Evolutionary conservation across 2,888 invertebrate genomes (phyloP), one percentile per base, ranked within the genome.

Genomic region (Ditylenchus weischeri): DNA sequence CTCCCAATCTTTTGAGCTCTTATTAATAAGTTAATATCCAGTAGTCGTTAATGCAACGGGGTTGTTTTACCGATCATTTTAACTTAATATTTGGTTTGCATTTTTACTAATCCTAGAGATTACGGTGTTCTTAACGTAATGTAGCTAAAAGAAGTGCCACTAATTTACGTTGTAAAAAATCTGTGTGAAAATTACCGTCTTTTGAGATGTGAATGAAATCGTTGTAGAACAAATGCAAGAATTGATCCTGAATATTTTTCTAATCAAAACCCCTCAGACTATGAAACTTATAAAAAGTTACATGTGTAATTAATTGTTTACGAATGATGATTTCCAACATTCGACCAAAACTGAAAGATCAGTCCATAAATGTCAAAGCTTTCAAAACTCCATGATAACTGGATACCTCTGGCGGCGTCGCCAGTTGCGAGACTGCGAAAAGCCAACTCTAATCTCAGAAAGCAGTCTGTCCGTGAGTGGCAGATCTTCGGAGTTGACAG

Each of bases 391-490:
- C 38, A 4, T 35, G 13, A 54, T 54, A 23, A 15, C 7, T 23
- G 2, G 23, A 23, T 50, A 69, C 60, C 66, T 68, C 50, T 73
- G 73, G 10, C 73, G 66, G 21, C 69, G 49, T 21, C 73, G 62
- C 73, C 73, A 73, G 43, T 43, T 61, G 43, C 60, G 48, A 4
- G 73, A 62, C 7, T 65, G 66, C 60, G 64, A 66, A 67, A 73
- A 73, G 1, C 73, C 72, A 19, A 47, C 48, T 1, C 66, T 57
- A 29, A 73, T 43, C 29, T 73, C 73, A 23, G 49, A 29, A 11
- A 76, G 47, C 18, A 73, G 64, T 21, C 57, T 57, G 36, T 66
- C 66, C 13, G 69, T 73, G 23, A 73, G 57, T 10, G 75, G 75
- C 62, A 65, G 47, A n/a, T 38, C 23, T 6, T 23, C 48, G 18